Evolutionary conservation across 2,113 vertebrate genomes (phyloP), one percentile per base, ranked within the genome.

Genomic region (Callipepla californica): DNA sequence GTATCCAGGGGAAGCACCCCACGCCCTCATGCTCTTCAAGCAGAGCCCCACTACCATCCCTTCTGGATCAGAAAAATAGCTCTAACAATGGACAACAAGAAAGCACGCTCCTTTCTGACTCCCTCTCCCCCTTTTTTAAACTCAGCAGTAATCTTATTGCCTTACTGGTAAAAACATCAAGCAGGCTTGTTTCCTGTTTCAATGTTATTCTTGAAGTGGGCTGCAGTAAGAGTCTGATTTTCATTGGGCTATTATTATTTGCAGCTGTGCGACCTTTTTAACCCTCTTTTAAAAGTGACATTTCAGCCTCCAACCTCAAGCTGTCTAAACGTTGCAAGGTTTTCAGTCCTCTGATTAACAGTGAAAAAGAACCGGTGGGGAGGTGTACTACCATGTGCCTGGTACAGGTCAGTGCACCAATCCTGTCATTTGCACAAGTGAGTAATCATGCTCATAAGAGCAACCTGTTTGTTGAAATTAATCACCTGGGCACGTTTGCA

Each of bases 171-270:
- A 97, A 97, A 97, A 96, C 96, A 97, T 97, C 94, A 97, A 94
- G 96, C 96, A 89, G 92, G 87, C 97, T 98, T 97, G 97, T 96
- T 98, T 98, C 98, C 98, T 97, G 98, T 97, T 97, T 93, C 96
- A 97, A 91, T 98, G 97, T 98, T 98, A 97, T 98, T 98, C 97
- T 97, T 98, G 94, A 97, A 97, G 96, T 94, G 87, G 92, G 92
- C 95, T 97, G 96, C 95, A 97, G 97, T 94, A 93, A 96, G 97
- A 98, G 98, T 97, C 97, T 98, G 98, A 98, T 98, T 98, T 98
- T 98, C 98, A 98, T 97, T 97, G 98, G 95, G 93, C 97, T 97
- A 97, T 98, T 98, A 98, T 98, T 98, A 97, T 98, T 98, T 98
- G 98, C 98, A 98, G 98, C 98, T 98, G 98, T 74, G 93, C 6